Evolutionary conservation across 2,113 vertebrate genomes (phyloP), one percentile per base, ranked within the genome.

Genomic region (Gila orcuttii): DNA sequence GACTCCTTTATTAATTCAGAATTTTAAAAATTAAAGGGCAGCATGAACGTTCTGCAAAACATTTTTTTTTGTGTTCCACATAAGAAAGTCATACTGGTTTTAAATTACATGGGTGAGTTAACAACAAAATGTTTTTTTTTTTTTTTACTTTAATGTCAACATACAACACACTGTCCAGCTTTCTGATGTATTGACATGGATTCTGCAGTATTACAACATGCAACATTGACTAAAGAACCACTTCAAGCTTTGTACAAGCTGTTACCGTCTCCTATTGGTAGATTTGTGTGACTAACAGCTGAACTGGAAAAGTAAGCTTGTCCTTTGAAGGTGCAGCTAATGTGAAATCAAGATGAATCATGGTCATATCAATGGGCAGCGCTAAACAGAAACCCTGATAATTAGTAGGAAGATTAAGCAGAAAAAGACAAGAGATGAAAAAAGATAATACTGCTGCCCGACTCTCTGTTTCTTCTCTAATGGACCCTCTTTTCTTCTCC

Each of bases 401-500:
- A 95, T 85, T 25, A 86, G 85, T 73, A 87, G 89, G 88, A 92
- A 91, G 42, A 60, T 60, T 66, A 50, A 76, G 79, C 50, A 82
- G 28, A 19, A 2, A 6, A 39, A 45, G 69, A 68, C 6, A 76
- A 45, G 59, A 25, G 28, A 57, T 17, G 52, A 81, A 81, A 8
- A 69, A 33, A 59, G 28, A 73, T 80, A 71, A 83, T 57, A 83
- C 17, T 81, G 57, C 31, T 74, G 77, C 74, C 45, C 66, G 68
- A 68, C 57, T 84, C 36, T 62, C 45, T 69, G 45, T 55, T 82
- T 36, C 4, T 3, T 84, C 84, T 71, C 91, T 94, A 95, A 95
- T 94, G 94, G 94, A 90, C 90, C 90, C 89, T 93, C 90, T 68
- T 60, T 82, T 86, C 68, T 88, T 82, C 83, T 88, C 59, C 19